Base-by-base conservation (phyloP, 2,113 vertebrate species). In the Pipra filicauda region DNA sequence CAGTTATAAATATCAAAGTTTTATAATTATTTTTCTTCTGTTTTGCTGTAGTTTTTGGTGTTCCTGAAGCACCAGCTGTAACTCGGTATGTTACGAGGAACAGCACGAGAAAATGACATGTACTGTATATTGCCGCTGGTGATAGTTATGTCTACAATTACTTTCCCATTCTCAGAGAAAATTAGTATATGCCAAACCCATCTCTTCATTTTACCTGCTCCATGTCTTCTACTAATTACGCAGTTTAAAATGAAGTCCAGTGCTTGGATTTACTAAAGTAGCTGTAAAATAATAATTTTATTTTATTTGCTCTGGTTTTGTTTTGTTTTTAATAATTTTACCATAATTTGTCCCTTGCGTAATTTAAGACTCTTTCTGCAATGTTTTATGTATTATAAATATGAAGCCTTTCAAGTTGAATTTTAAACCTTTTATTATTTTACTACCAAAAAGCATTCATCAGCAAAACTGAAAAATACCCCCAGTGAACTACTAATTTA, bases 1-100 rank as follows among this genome's bases (percentile, higher is more conserved):
- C 93, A 89, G 73, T 93, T 94, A 96, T 96, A 79, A 95, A 95
- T 97, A 95, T 74, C 83, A 52, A 97, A 96, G 95, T 96, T 95
- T 97, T 89, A 89, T 75, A 94, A 97, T 92, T 90, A 73, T 76
- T 96, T 97, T 96, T 91, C 94, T 97, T 97, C 95, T 97, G 91
- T 97, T 96, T 96, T 89, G 91, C 97, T 97, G 76, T 97, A 90
- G 95, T 95, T 96, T 96, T 96, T 92, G 96, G 96, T 96, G 95
- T 95, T 97, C 76, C 96, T 96, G 84, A 81, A 94, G 86, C 94
- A 96, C 88, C 94, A 97, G 95, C 96, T 97, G 91, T 97, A 96
- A 95, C 91, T 98, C 95, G 91, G 82, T 97, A 71, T 95, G 93
- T 96, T 94, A 96, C 93, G 92, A 97, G 96, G 88, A 96, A 84